phyloP scores from a whole-genome alignment of 2,888 invertebrate genomes.

The Coremacera marginata region DNA sequence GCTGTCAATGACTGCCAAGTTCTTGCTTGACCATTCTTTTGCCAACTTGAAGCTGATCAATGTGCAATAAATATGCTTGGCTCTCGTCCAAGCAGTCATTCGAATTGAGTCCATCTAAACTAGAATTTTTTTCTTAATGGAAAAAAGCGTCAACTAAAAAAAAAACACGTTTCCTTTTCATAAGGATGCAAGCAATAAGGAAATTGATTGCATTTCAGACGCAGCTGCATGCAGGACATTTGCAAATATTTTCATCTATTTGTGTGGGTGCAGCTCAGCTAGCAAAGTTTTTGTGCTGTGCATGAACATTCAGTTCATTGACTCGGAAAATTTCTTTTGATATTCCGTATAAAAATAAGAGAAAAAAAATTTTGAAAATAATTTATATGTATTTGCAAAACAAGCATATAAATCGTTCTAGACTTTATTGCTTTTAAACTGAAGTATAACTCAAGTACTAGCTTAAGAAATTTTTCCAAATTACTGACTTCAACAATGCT shows the following conservation, averaged over 20 bases:
- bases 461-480: no score
- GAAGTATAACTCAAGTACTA: no score
- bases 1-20: not conserved
- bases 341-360: not conserved
- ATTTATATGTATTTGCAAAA: not conserved
- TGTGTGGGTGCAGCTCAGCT: not conserved
- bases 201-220: conserved; percentile 14
- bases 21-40: not conserved
- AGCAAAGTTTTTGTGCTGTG: not conserved
- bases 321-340: conserved; percentile 8
- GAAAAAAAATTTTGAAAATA: not conserved
- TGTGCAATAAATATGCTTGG: conserved; percentile 21
- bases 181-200: conserved; percentile 2
- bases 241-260: not conserved
- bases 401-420: no score
- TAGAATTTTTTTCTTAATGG: not conserved
- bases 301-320: not conserved
- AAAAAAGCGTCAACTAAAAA: not conserved
- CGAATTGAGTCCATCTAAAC: no score
- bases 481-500: no score
- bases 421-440: no score
- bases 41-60: not conserved
- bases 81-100: conserved; percentile 11
- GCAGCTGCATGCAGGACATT: conserved; percentile 1
- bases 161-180: not conserved